These are phyloP conservation scores for Idaea biselata DNA, from an alignment of 2,888 invertebrate genomes.

Conservation along the genomic window DNA sequence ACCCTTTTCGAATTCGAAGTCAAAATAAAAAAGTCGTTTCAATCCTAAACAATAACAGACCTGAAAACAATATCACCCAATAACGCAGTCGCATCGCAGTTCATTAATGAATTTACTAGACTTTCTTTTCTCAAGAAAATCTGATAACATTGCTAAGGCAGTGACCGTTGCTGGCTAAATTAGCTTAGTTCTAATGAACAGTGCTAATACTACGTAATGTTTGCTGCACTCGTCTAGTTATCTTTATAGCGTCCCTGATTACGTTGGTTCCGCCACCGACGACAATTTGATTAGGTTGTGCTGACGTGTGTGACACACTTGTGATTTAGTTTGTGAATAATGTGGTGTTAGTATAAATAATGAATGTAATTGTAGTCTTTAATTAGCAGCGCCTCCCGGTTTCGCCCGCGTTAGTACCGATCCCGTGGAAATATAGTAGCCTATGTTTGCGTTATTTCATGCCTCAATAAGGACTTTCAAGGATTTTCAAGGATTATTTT, in stretches of 20 bases:
- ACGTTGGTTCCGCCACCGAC: constrained; percentile 35
- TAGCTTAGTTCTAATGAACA: constrained; percentile 23
- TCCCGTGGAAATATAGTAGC: too few species aligned
- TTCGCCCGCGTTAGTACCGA: background rate
- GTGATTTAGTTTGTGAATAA: constrained; percentile 11
- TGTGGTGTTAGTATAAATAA: background rate
- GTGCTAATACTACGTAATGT: constrained; percentile 38
- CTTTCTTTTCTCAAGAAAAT: background rate
- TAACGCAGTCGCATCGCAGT: background rate
- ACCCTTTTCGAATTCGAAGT: too few species aligned
- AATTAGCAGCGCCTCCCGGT: background rate
- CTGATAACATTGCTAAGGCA: constrained; percentile 10
- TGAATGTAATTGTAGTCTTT: background rate
- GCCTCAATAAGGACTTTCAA: too few species aligned
- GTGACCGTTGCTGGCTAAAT: constrained; percentile 26
- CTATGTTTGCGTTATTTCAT: too few species aligned
- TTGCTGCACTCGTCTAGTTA: constrained; percentile 39
- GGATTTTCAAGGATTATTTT: too few species aligned
- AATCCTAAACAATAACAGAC: too few species aligned
- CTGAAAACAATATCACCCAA: background rate
- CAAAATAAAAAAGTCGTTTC: too few species aligned
- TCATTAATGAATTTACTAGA: background rate
- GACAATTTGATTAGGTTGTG: constrained; percentile 49
- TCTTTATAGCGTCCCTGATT: constrained; percentile 48
- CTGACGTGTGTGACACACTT: constrained; percentile 26